phyloP scores from a whole-genome alignment of 92 coral and sea anemone species.

The Chrysogorgia sp. region DNA sequence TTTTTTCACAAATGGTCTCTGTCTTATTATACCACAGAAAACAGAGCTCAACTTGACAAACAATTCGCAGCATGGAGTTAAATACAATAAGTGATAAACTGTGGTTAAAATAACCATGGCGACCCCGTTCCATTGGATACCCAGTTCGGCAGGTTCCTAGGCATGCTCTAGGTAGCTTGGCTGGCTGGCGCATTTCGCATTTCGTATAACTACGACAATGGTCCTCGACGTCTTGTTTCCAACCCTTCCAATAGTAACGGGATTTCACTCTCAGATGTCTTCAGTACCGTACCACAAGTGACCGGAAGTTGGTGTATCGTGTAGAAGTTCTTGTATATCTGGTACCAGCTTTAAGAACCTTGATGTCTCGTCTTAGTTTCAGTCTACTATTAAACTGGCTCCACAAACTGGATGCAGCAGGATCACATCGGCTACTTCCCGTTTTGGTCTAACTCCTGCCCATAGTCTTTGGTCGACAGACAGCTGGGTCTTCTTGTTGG shows the following conservation, averaged over 20 bases:
- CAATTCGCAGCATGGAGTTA: no score
- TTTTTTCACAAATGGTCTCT: no score
- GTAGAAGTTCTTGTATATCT: constrained; percentile 7
- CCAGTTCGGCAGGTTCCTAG: background rate
- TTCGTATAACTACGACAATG: constrained; percentile 4
- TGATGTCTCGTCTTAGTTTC: background rate
- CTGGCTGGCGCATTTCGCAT: background rate
- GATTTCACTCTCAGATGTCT: background rate
- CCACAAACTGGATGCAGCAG: background rate
- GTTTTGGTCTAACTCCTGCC: background rate
- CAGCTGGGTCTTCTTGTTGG: constrained; percentile 25
- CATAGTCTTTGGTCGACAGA: background rate
- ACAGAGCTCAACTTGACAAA: no score
- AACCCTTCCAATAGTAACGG: background rate
- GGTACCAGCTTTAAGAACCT: constrained; percentile 4
- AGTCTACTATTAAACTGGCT: constrained; percentile 24
- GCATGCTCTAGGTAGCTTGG: constrained; percentile 5
- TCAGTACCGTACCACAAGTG: constrained; percentile 13
- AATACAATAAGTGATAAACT: no score
- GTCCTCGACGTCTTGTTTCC: background rate
- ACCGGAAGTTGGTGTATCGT: constrained; percentile 11
- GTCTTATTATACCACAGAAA: no score
- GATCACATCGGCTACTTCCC: background rate
- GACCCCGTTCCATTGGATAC: constrained; percentile 17
- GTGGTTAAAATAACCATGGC: constrained; percentile 32